Base-by-base conservation (phyloP, 2,797 vertebrate species). In the Pogoniulus pusillus region DNA sequence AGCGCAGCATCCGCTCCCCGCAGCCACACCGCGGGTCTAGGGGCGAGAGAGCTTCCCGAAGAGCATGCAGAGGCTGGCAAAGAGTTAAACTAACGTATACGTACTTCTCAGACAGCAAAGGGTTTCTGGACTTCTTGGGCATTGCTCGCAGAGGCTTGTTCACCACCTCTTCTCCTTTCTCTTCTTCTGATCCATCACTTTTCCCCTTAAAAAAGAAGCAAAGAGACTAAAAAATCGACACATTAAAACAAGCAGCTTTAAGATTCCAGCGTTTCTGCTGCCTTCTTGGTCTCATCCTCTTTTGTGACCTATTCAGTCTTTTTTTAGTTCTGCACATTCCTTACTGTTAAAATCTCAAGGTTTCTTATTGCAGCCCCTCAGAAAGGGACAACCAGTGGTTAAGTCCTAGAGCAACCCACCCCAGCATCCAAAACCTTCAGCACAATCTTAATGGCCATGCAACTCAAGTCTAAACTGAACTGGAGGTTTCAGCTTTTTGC, bases 21-120 rank as follows among this genome's bases (percentile, higher is more conserved):
- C 59, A 5, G 4, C 35, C 54, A 8, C 34, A 5, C 1, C 0
- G 2, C 34, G 15, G 12, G 6, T 5, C 32, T 8, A 16, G 12
- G 14, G 57, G 22, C 0, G 0, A 26, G 17, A 19, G 23, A 8
- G 1, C 8, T 18, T 55, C 45, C 54, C 1, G 5, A 22, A 3
- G 20, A 9, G 39, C 20, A 17, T 4, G 47, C 34, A 18, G 16
- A 41, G 41, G 16, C 29, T 0, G 45, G 35, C 8, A 27, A 27
- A 12, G 10, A 49, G 59, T 2, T 15, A 24, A 16, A 14, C 24
- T 53, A 35, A 60, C 30, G 34, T 3, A 26, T 47, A 91, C 84
- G 34, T 97, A 99, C 99, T 98, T 98, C 95, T 99, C 98, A 85
- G 99, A 99, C 6, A 99, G 92, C 34, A 99, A 97, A 2, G 98